Base-by-base conservation (phyloP, 2,113 vertebrate species). In the Marcusenius ussheri region DNA sequence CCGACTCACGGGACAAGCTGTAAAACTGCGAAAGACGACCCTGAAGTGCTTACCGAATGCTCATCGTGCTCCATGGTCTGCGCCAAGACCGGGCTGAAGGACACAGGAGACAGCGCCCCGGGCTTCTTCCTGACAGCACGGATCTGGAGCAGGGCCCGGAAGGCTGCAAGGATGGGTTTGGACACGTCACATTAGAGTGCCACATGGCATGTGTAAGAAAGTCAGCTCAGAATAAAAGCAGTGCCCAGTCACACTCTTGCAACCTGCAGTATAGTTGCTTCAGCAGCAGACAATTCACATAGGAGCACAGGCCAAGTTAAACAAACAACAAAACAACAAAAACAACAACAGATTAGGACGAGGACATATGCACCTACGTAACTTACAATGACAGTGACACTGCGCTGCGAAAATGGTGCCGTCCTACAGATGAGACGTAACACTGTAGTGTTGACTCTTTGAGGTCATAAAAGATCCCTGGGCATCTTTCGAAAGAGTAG, bases 71-170 rank as follows among this genome's bases (percentile, higher is more conserved):
- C 97, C 91, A 97, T 93, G 0, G 94, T 97, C 93, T 97, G 97
- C 7, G 97, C 96, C 93, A 97, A 90, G 53, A 97, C 96, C 0
- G 97, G 97, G 93, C 97, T 98, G 94, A 97, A 98, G 0, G 97
- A 97, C 88, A 97, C 95, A 0, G 97, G 96, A 0, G 97, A 96
- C 89, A 97, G 94, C 51, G 97, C 95, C 10, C 97, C 96, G 0
- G 96, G 95, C 94, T 97, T 98, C 94, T 97, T 97, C 91, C 96
- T 95, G 92, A 98, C 97, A 0, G 97, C 97, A 46, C 97, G 97
- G 93, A 98, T 98, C 95, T 98, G 97, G 92, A 97, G 95, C 91
- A 98, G 95, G 66, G 97, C 97, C 1, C 97, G 96, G 95, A 98
- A 98, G 1, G 97, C 97, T 98, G 51, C 13, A 50, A 17, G 35